Percentiles rank a stretch among this genome's conserved stretches.
phyloP scores from a whole-genome alignment of 2,797 vertebrate genomes.

The Oophaga sylvatica region DNA sequence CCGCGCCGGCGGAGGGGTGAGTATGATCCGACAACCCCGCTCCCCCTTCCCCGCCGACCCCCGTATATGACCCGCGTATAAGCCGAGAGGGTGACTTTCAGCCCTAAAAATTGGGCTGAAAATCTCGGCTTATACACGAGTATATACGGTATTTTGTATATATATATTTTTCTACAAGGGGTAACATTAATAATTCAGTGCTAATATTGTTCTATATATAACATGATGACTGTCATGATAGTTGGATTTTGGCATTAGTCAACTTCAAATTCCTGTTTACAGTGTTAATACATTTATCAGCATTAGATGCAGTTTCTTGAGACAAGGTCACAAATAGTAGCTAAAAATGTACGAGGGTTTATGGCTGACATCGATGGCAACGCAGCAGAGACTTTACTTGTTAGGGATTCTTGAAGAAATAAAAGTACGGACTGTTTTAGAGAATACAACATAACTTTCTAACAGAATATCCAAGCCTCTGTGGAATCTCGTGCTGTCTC shows the following conservation, averaged over 20 bases:
- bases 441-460: background rate
- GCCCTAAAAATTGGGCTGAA: too few species aligned
- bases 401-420: constrained; percentile 13
- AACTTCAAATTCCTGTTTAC: background rate
- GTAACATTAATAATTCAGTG: background rate
- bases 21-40: too few species aligned
- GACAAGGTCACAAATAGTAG: constrained; percentile 34
- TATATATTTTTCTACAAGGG: background rate
- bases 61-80: too few species aligned
- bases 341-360: constrained; percentile 30
- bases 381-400: background rate
- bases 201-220: constrained; percentile 4
- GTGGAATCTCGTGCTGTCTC: constrained; percentile 6
- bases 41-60: too few species aligned
- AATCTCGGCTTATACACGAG: too few species aligned
- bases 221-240: background rate
- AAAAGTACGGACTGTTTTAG: constrained; percentile 3
- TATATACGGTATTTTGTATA: background rate
- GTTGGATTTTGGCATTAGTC: constrained; percentile 22
- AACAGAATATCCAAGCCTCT: constrained; percentile 4
- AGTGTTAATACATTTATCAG: constrained; percentile 10
- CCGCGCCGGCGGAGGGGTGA: too few species aligned
- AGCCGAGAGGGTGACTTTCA: too few species aligned
- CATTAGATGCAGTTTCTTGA: constrained; percentile 21
- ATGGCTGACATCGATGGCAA: constrained; percentile 5